A percentile compares a stretch with the other conserved stretches of the same genome.
Evolutionary conservation across 1,140 invertebrate genomes (phyloP).

Genomic region (Zaprionus ghesquierei): DNA sequence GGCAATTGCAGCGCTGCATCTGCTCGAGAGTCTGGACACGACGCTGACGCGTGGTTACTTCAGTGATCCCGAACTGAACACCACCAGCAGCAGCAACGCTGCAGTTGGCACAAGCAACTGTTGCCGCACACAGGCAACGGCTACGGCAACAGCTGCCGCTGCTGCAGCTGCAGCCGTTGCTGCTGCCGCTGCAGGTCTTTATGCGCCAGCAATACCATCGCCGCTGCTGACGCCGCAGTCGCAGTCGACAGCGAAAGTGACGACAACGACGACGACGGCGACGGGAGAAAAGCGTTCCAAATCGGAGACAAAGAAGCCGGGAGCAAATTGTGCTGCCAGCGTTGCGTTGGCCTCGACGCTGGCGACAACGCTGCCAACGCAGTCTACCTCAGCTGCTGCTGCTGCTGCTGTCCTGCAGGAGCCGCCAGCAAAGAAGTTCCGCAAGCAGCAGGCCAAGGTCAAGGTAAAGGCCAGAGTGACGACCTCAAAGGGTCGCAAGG

Average conservation of each 20-base stretch:
- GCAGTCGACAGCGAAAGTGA: neutral
- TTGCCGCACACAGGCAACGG: conserved; percentile 20
- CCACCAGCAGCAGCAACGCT: conserved; percentile 26
- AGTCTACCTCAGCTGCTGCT: conserved; percentile 24
- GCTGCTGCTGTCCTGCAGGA: neutral
- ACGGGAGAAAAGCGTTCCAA: conserved; percentile 70
- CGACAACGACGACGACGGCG: neutral
- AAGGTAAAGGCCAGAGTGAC: conserved; percentile 31
- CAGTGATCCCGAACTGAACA: conserved; percentile 78
- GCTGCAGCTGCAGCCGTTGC: neutral
- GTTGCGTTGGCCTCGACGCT: conserved; percentile 10
- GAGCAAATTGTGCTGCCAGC: neutral
- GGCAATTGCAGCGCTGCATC: conserved; percentile 59
- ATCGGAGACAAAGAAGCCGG: conserved; percentile 79
- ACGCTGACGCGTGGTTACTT: conserved; percentile 73
- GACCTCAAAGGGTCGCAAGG: conserved; percentile 33
- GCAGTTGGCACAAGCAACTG: neutral
- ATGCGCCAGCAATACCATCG: conserved; percentile 40
- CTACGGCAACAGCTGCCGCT: conserved; percentile 19
- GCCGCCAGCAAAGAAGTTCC: conserved; percentile 18
- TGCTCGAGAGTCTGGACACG: conserved; percentile 58
- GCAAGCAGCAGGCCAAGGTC: conserved; percentile 29
- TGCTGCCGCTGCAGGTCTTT: conserved; percentile 23
- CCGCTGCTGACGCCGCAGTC: conserved; percentile 22
- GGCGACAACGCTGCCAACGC: conserved; percentile 18